Conservation (phyloP, 2,888 invertebrate species). For the Megaustenia siamemsis region DNA sequence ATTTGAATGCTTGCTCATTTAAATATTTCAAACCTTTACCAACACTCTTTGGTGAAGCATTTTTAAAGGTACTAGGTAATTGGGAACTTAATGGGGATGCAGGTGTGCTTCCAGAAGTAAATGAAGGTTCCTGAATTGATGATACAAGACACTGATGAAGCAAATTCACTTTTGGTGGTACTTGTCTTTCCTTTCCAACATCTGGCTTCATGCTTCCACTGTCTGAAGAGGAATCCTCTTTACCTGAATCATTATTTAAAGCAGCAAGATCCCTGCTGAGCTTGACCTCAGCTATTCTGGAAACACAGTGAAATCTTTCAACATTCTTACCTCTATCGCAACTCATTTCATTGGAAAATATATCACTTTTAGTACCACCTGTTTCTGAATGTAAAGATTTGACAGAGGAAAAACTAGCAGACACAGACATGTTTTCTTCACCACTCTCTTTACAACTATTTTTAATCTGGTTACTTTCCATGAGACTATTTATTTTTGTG, state of each 20-base stretch:
- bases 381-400: not conserved
- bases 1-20: constrained; percentile 68
- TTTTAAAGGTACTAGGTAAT: constrained; percentile 56
- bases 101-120: constrained; percentile 17
- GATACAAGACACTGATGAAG: not conserved
- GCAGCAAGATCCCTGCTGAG: not conserved
- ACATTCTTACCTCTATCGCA: not conserved
- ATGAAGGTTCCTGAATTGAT: not conserved
- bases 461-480: not conserved
- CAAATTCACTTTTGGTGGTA: not conserved
- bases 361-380: not conserved
- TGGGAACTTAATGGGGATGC: constrained; percentile 19
- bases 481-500: not conserved
- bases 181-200: not conserved
- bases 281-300: not conserved
- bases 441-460: not conserved
- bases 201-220: not conserved
- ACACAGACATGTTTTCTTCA: not conserved
- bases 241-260: not conserved
- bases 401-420: not conserved
- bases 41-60: not conserved
- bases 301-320: not conserved
- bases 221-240: not conserved
- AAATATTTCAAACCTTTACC: constrained; percentile 27
- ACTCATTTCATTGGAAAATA: not conserved